phyloP scores from a whole-genome alignment of 2,113 vertebrate genomes.

The Delphinapterus leucas region DNA sequence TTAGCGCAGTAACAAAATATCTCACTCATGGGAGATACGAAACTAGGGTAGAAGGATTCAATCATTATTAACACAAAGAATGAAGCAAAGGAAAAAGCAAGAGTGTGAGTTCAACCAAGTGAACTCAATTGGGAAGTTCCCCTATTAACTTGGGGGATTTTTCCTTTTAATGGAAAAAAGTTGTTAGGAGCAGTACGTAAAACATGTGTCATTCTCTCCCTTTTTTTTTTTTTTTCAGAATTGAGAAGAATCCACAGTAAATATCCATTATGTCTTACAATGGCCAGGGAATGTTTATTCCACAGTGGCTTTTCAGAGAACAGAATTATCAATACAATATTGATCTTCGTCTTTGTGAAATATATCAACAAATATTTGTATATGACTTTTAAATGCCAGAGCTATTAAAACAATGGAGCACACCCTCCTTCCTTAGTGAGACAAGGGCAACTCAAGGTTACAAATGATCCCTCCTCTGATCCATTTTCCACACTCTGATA shows the following conservation, averaged over 20 bases:
- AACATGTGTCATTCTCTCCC: not conserved
- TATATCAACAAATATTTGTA: conserved; percentile 26
- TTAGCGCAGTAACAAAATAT: not conserved
- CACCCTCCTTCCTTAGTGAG: not conserved
- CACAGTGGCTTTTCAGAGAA: conserved; percentile 20
- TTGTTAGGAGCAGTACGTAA: not conserved
- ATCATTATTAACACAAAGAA: not conserved
- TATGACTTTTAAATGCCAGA: conserved; percentile 31
- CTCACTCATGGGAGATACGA: not conserved
- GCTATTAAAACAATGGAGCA: not conserved
- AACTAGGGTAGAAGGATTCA: not conserved
- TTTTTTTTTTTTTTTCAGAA: not conserved
- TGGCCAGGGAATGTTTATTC: not conserved
- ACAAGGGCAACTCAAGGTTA: not conserved
- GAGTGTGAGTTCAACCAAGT: not conserved
- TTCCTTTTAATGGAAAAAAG: not conserved
- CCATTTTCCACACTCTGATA: not conserved
- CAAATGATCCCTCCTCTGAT: not conserved
- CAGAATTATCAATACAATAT: conserved; percentile 27
- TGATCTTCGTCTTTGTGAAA: conserved; percentile 32
- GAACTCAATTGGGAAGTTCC: not conserved
- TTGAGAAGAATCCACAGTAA: conserved; percentile 24
- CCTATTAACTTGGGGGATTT: not conserved
- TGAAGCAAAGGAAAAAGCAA: conserved; percentile 1
- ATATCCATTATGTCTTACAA: not conserved